phyloP scores from a whole-genome alignment of 35 echinoderm and acorn worm genomes.

The Hemicentrotus pulcherrimus region DNA sequence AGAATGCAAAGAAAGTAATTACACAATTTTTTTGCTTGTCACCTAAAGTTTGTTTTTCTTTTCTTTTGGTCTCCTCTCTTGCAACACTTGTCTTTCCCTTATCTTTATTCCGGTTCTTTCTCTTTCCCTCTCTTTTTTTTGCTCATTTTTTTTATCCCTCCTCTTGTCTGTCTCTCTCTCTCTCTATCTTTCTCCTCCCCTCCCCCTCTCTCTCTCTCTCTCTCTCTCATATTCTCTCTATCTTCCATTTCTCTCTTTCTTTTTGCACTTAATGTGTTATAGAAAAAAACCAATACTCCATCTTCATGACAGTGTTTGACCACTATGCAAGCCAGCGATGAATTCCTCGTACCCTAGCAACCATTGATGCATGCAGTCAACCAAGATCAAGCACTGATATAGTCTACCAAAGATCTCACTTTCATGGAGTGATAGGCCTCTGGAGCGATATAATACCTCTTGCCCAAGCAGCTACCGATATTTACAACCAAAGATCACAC shows the following conservation, averaged over 20 bases:
- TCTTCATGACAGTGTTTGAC: not conserved
- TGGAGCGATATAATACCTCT: not conserved
- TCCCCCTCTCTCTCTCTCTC: not conserved
- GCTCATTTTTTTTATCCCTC: not conserved
- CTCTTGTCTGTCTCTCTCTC: not conserved
- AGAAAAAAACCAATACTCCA: not conserved
- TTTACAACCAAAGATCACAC: not conserved
- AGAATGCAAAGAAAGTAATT: too few species aligned
- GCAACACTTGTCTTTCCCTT: not conserved
- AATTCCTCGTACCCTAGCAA: not conserved
- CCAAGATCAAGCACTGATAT: not conserved
- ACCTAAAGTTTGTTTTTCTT: too few species aligned
- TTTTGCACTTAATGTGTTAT: not conserved
- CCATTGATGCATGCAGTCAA: not conserved
- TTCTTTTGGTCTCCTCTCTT: not conserved
- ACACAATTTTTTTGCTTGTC: too few species aligned
- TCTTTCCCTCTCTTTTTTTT: not conserved
- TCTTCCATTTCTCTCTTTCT: not conserved
- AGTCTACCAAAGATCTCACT: not conserved
- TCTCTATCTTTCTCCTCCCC: not conserved
- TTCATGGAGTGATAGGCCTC: not conserved
- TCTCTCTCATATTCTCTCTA: not conserved
- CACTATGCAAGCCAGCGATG: not conserved
- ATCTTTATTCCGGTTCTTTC: not conserved
- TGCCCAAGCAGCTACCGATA: not conserved